Percentiles rank a stretch among this genome's conserved stretches.
These are phyloP conservation scores for Invenusta paracnida DNA, from an alignment of 2,888 invertebrate species.

Conservation along the genomic window DNA sequence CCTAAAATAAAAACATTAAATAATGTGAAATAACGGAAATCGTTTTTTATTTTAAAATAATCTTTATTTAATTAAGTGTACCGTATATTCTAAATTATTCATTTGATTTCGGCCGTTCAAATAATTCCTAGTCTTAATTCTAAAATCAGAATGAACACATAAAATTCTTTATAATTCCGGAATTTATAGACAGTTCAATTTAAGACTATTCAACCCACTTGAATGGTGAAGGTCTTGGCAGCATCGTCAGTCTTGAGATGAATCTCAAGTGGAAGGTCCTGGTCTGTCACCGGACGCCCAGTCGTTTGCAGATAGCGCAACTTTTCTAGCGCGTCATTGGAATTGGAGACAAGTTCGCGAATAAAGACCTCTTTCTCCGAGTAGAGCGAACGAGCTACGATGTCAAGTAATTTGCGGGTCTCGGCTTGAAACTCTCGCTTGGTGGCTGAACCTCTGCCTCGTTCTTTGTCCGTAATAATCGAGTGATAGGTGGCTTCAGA, in stretches of 20 bases:
- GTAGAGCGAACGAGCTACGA: conserved; percentile 91
- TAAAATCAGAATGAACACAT: too few species aligned
- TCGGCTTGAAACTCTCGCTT: conserved; percentile 88
- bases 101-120: too few species aligned
- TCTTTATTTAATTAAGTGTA: too few species aligned
- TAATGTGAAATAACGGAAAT: too few species aligned
- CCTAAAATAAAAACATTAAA: too few species aligned
- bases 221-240: conserved; percentile 74
- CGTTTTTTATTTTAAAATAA: too few species aligned
- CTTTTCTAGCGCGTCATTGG: conserved; percentile 93
- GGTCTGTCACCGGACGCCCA: background rate
- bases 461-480: conserved; percentile 13
- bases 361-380: conserved; percentile 96
- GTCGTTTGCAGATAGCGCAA: conserved; percentile 64
- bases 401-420: conserved; percentile 86
- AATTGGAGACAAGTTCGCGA: conserved; percentile 88
- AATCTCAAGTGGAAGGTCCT: conserved; percentile 68
- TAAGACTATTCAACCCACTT: too few species aligned
- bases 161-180: too few species aligned
- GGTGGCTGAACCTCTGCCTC: background rate
- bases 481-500: background rate
- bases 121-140: too few species aligned
- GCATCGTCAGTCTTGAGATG: conserved; percentile 81
- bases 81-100: too few species aligned
- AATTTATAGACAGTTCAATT: too few species aligned